Conservation (phyloP, 2,888 invertebrate genomes). For the Dioctria linearis region DNA sequence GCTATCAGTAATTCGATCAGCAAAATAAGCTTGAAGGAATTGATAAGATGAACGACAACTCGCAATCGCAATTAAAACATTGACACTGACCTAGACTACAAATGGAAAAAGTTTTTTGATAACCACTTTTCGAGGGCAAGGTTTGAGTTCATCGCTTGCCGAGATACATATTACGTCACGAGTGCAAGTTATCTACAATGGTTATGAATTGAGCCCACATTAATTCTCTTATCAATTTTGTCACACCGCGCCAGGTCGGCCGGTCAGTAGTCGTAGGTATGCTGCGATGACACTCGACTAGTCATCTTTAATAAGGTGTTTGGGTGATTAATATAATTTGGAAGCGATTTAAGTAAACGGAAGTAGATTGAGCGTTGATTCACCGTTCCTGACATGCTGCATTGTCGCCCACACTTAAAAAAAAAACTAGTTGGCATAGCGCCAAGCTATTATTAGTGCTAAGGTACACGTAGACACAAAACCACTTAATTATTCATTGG, state of each 20-base stretch:
- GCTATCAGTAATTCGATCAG: neutral
- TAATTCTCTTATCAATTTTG: neutral
- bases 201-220: neutral
- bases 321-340: conserved; percentile 1
- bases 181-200: neutral
- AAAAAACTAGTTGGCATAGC: conserved; percentile 19
- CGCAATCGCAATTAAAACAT: neutral
- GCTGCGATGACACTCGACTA: neutral
- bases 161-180: neutral
- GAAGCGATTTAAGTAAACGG: conserved; percentile 20
- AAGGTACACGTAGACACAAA: neutral
- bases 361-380: conserved; percentile 48
- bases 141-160: neutral
- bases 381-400: conserved; percentile 33
- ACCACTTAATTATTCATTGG: conserved; percentile 16
- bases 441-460: conserved; percentile 16
- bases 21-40: neutral
- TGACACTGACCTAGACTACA: neutral
- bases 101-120: neutral
- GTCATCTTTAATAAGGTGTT: conserved; percentile 4
- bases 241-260: neutral
- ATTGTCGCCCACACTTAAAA: conserved; percentile 10
- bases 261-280: neutral
- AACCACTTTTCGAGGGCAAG: neutral
- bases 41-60: neutral